Base-by-base conservation (phyloP, 2,113 vertebrate species). In the Phyllostomus discolor region DNA sequence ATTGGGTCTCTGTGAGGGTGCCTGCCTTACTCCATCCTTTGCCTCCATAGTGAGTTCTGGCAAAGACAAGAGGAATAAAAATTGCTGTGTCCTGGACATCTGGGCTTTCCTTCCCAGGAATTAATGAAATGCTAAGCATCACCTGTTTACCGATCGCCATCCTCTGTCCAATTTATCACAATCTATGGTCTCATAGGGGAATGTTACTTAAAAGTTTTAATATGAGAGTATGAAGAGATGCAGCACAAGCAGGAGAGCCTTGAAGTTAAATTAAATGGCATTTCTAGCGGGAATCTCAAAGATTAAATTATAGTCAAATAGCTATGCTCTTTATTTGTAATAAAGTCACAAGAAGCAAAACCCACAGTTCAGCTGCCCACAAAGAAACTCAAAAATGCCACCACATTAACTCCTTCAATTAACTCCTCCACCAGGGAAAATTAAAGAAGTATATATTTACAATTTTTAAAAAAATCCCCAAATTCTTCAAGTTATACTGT, bases 121-220 rank as follows among this genome's bases (percentile, higher is more conserved):
- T 95, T 83, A 96, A 93, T 52, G 59, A 95, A 46, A 92, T 72
- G 70, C 46, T 86, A 88, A 94, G 43, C 69, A 97, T 67, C 72
- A 95, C 62, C 87, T 89, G 41, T 67, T 92, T 67, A 93, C 19
- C 8, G 7, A 35, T 94, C n/a, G 81, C 54, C 73, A 43, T 62
- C 35, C 57, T 81, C 64, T 79, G 50, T 41, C 84, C 57, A 88
- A 80, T 64, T 81, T 54, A 52, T 26, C 57, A 97, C 28, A 70
- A 62, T 38, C 80, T 76, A n/a, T 66, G 52, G 46, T 64, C 72
- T 88, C 59, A 72, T 1, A 31, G 38, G 15, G 70, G 28, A 35
- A 10, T 33, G 41, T 85, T 72, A 92, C 75, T 12, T 78, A 59
- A 82, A 89, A 70, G 73, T 64, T 96, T 91, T 95, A 89, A 95